Conservation (phyloP, 2,888 invertebrate species). For the Drosophila suboccidentalis region DNA sequence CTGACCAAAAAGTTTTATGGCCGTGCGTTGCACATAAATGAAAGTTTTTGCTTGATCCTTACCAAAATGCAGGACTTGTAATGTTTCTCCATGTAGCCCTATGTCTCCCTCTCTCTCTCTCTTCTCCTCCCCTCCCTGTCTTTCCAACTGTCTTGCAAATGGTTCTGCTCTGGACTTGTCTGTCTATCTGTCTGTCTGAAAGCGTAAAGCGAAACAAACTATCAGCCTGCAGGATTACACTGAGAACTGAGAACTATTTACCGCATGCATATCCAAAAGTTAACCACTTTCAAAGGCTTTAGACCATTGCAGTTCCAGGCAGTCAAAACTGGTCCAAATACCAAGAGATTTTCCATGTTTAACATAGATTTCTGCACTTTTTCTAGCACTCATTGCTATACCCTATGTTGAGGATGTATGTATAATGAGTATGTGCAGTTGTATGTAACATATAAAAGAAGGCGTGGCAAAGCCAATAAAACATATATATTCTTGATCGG, state of each 20-base stretch:
- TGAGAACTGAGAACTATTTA: constrained; percentile 28
- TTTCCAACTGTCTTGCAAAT: constrained; percentile 7
- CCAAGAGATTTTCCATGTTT: not conserved
- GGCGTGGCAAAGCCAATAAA: too few relatives aligned
- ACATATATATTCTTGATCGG: too few relatives aligned
- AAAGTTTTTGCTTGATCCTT: constrained; percentile 70
- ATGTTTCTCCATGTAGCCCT: constrained; percentile 5
- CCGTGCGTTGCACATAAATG: constrained; percentile 78
- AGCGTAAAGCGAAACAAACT: constrained; percentile 12
- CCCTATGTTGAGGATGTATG: too few relatives aligned
- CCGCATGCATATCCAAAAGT: constrained; percentile 41
- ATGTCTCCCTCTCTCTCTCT: not conserved
- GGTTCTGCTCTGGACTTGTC: constrained; percentile 5
- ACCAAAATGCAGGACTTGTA: constrained; percentile 37
- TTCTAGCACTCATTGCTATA: not conserved
- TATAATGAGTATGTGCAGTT: not conserved
- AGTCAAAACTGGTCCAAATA: constrained; percentile 8
- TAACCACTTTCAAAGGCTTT: constrained; percentile 22
- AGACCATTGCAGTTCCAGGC: constrained; percentile 15
- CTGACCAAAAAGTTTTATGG: constrained; percentile 71
- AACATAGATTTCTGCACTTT: not conserved
- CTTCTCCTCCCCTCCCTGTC: not conserved
- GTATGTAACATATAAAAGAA: not conserved
- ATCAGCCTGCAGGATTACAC: constrained; percentile 10
- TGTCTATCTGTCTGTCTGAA: not conserved